Evolutionary conservation across 2,113 vertebrate species (phyloP).

Genomic region (Microcebus tavaratra): DNA sequence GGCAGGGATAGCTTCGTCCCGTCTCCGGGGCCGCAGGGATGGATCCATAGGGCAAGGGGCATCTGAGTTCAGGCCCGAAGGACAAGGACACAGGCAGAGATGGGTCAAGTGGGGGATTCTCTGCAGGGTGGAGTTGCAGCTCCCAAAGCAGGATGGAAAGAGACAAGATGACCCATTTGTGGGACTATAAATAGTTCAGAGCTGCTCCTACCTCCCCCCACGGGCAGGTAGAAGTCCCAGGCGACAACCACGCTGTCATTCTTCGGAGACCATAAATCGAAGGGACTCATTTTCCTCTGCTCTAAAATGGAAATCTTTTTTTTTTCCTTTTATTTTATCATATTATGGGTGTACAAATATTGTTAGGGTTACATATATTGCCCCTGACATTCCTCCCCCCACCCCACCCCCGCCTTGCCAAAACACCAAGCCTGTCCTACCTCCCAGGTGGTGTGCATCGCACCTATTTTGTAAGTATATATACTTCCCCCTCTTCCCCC

Average conservation of each 20-base stretch:
- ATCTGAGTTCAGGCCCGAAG: not conserved
- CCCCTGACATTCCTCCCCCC: too few relatives aligned
- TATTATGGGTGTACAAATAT: too few relatives aligned
- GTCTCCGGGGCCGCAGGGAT: too few relatives aligned
- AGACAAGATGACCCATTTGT: too few relatives aligned
- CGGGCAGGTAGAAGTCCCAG: not conserved
- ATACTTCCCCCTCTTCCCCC: too few relatives aligned
- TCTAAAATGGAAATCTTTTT: not conserved
- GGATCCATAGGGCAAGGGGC: not conserved
- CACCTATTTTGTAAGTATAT: too few relatives aligned
- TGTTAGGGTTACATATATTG: too few relatives aligned
- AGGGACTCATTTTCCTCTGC: not conserved
- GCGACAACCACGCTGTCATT: not conserved
- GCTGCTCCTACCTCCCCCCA: not conserved
- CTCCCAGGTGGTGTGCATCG: too few relatives aligned
- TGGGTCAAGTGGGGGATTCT: not conserved
- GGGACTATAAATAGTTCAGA: accelerated
- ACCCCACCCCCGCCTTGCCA: too few relatives aligned
- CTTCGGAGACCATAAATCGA: not conserved
- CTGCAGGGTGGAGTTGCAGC: accelerated
- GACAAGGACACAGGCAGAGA: too few relatives aligned
- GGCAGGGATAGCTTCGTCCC: not conserved
- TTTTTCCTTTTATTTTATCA: too few relatives aligned
- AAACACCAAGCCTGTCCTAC: too few relatives aligned
- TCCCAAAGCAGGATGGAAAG: not conserved